Evolutionary conservation across 2,797 vertebrate genomes (phyloP).

Genomic region (Sus cebifrons): DNA sequence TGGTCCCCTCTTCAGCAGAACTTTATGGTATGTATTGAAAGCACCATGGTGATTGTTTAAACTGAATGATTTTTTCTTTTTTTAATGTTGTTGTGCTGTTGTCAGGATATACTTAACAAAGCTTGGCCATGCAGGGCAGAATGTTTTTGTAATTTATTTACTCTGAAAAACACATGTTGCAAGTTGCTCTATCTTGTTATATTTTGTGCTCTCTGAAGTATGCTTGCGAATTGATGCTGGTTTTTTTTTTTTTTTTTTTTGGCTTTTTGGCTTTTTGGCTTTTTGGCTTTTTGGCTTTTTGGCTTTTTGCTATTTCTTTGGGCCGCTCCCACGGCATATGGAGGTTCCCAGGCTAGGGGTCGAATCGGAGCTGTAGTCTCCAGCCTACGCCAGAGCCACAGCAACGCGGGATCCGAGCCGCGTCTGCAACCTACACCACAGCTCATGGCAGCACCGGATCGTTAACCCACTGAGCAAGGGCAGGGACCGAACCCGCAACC

Average conservation of each 20-base stretch:
- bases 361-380: no score
- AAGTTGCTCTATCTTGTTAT: constrained; percentile 42
- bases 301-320: no score
- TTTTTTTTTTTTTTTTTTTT: constrained; percentile 26
- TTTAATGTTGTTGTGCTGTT: neutral
- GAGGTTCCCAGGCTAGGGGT: no score
- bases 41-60: neutral
- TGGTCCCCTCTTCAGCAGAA: constrained; percentile 99
- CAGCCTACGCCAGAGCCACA: no score
- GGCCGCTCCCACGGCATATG: no score
- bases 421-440: no score
- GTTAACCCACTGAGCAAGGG: no score
- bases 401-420: no score
- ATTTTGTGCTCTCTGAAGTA: constrained; percentile 36
- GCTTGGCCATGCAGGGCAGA: neutral
- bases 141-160: neutral
- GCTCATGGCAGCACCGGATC: no score
- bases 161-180: neutral
- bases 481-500: no score
- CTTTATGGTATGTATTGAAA: constrained; percentile 95
- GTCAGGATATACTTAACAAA: neutral
- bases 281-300: no score
- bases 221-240: neutral
- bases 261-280: no score
- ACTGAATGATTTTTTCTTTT: neutral